Conservation (phyloP, 2,797 vertebrate genomes). For the Poeciliopsis paucimaculata region DNA sequence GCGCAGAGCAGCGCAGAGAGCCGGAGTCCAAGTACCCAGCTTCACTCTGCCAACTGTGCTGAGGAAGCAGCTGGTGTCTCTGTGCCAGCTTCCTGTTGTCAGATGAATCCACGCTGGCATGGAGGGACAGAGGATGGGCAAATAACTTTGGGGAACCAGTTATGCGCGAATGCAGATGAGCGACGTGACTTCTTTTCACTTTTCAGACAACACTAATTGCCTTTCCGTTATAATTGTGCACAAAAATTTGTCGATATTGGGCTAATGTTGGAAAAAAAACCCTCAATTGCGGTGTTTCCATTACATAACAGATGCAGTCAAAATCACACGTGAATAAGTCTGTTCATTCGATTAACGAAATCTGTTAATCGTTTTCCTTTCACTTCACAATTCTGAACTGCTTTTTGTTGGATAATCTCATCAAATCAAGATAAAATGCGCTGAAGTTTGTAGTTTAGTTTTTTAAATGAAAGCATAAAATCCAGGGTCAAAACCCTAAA, state of each 20-base stretch:
- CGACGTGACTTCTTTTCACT: neutral
- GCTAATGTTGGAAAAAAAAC: neutral
- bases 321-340: too few relatives aligned
- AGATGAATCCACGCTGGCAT: conserved; percentile 35
- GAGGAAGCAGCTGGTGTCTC: conserved; percentile 46
- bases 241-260: too few relatives aligned
- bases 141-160: neutral
- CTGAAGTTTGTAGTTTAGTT: neutral
- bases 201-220: neutral
- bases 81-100: conserved; percentile 60
- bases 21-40: conserved; percentile 29
- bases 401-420: neutral
- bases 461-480: neutral
- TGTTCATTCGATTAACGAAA: too few relatives aligned
- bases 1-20: conserved; percentile 25
- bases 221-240: too few relatives aligned
- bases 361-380: neutral
- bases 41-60: conserved; percentile 48
- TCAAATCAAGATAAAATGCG: neutral
- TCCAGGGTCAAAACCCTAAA: neutral
- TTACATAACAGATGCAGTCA: too few relatives aligned
- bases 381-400: too few relatives aligned
- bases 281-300: too few relatives aligned
- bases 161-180: neutral
- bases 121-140: conserved; percentile 1